Evolutionary conservation across 1,140 invertebrate species (phyloP), one percentile per base, ranked within the genome.

Genomic region (Lepidurus arcticus): DNA sequence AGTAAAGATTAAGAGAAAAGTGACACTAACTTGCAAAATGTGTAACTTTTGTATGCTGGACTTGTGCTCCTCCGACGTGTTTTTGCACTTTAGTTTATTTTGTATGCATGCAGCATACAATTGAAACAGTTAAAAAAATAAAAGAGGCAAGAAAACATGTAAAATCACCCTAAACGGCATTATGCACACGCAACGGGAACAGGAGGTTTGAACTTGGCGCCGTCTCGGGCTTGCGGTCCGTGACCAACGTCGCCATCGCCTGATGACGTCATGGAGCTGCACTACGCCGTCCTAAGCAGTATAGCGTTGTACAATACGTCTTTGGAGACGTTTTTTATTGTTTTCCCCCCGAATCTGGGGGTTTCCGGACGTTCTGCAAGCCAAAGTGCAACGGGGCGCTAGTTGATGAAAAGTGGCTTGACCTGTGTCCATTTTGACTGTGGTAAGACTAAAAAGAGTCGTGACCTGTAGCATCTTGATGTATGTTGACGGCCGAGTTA

Each of bases 391-490:
- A 34, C 34, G 4, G 34, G 34, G 4, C 34, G 34, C 34, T 13
- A 44, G 7, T 75, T 10, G n/a, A 43, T 0, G 16, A 26, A 16
- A n/a, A 21, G 24, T 42, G 74, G 42, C 44, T 75, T 42, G 44
- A 75, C 1, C 9, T 26, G 26, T 53, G 42, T 42, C 76, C 44
- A 53, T 76, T 53, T 76, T 76, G 53, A 76, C 76, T 24, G 6
- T 65, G 9, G 9, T 21, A 76, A 65, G 9, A 76, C 45, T 24
- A 65, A 45, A 45, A 65, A n/a, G 76, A 53, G 76, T 53, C 76
- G 65, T 76, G 76, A 76, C 76, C 76, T 76, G 76, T 76, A 76
- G 76, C 76, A 76, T 76, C 76, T 76, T 13, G 21, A n/a, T 65
- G 8, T 21, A n/a, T 65, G 53, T 65, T 65, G 53, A 65, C 53